Conservation (phyloP, 2,113 vertebrate species). For the Electrona antarctica region DNA sequence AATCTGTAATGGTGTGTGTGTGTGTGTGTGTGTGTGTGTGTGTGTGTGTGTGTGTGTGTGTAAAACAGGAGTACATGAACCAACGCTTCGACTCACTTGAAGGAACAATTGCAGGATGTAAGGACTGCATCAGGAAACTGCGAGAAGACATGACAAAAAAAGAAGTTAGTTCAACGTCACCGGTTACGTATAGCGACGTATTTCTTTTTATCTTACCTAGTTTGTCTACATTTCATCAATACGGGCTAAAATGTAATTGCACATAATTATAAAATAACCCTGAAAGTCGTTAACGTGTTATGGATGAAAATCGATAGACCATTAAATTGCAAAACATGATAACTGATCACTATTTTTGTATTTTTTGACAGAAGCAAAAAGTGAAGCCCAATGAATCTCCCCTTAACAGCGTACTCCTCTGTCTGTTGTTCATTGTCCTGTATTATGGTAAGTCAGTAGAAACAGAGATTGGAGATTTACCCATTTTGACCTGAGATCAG, state of each 20-base stretch:
- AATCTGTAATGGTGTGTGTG: background rate
- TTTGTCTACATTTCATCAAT: too few relatives aligned
- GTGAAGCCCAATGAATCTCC: background rate
- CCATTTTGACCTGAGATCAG: too few relatives aligned
- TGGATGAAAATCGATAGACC: background rate
- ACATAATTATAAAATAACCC: too few relatives aligned
- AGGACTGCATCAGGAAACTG: conserved; percentile 28
- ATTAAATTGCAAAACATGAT: background rate
- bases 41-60: conserved; percentile 19
- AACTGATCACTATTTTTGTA: background rate
- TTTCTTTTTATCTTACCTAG: too few relatives aligned
- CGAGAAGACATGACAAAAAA: conserved; percentile 17
- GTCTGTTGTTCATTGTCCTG: conserved; percentile 63
- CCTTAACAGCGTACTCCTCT: conserved; percentile 55
- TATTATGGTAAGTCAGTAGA: conserved; percentile 64
- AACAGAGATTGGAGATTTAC: too few relatives aligned
- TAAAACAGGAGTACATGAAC: conserved; percentile 58
- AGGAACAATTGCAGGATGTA: conserved; percentile 39
- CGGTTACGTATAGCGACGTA: too few relatives aligned
- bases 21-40: conserved; percentile 4
- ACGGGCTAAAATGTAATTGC: too few relatives aligned
- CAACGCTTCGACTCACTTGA: conserved; percentile 43
- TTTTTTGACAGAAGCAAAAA: conserved; percentile 32
- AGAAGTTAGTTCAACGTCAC: conserved; percentile 29
- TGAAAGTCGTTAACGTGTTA: too few relatives aligned